Evolutionary conservation across 2,113 vertebrate species (phyloP).

Genomic region (Scomber japonicus): DNA sequence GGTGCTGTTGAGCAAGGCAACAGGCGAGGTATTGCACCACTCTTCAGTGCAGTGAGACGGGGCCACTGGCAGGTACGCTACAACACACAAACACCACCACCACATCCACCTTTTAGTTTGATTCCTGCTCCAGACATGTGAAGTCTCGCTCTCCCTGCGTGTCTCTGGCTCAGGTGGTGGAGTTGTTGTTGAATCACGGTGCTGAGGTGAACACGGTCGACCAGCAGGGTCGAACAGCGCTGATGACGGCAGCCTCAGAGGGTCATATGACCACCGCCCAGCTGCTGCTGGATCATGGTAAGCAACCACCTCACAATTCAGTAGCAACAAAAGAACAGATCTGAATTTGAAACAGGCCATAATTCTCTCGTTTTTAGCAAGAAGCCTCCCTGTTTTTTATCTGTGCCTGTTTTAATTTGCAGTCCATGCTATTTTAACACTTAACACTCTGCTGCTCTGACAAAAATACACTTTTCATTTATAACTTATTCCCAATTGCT

Average conservation of each 20-base stretch:
- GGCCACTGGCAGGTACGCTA: slow-evolving; percentile 93
- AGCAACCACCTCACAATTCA: neutral
- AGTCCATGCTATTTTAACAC: too few relatives aligned
- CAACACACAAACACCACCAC: neutral
- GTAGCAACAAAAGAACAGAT: neutral
- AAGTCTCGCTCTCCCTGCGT: neutral
- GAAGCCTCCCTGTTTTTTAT: too few relatives aligned
- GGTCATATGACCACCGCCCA: slow-evolving; percentile 92
- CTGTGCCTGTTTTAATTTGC: too few relatives aligned
- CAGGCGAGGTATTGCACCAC: slow-evolving; percentile 89
- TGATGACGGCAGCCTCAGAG: slow-evolving; percentile 97
- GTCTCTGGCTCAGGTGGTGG: slow-evolving; percentile 89
- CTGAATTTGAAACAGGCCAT: too few relatives aligned
- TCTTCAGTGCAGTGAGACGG: slow-evolving; percentile 93
- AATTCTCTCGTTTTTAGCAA: too few relatives aligned
- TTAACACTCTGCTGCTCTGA: too few relatives aligned
- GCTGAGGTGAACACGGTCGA: slow-evolving; percentile 95
- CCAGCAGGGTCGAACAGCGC: slow-evolving; percentile 93
- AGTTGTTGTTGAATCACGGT: slow-evolving; percentile 91
- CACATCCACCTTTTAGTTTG: neutral
- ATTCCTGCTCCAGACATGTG: neutral
- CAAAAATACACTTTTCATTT: too few relatives aligned
- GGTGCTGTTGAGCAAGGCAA: slow-evolving; percentile 91
- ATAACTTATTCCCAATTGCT: too few relatives aligned
- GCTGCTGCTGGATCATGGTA: slow-evolving; percentile 95